These are phyloP conservation scores for Threskiornis aethiopicus DNA, from an alignment of 2,797 vertebrate genomes.

Conservation along the genomic window DNA sequence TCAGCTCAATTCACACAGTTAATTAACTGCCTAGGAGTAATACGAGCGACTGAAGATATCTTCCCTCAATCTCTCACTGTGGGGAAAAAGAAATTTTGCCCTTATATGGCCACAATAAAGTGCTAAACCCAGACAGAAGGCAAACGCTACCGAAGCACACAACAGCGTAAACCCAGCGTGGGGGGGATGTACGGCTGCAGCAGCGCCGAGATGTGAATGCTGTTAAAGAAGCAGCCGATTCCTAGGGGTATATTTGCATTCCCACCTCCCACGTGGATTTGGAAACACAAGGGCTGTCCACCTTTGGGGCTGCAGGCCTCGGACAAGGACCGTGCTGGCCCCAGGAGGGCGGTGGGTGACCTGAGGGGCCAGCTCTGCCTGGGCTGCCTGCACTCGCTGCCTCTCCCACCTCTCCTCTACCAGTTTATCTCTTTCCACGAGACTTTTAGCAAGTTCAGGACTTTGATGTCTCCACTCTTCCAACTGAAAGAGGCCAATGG, in stretches of 20 bases:
- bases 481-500: background rate
- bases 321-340: background rate
- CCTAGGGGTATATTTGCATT: background rate
- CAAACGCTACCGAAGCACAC: accelerated
- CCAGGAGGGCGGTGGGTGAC: background rate
- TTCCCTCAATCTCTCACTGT: accelerated
- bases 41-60: background rate
- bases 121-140: background rate
- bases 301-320: background rate
- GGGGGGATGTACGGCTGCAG: background rate
- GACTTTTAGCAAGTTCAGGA: background rate
- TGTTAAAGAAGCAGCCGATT: background rate
- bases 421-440: background rate
- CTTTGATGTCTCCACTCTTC: background rate
- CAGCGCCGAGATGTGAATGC: accelerated
- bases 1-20: background rate
- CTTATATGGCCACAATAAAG: background rate
- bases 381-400: background rate
- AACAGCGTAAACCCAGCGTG: accelerated
- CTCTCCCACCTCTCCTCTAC: background rate
- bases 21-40: background rate
- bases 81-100: background rate
- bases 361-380: background rate
- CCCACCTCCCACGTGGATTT: background rate
- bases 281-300: background rate